Evolutionary conservation across 1,140 invertebrate genomes (phyloP), one percentile per base, ranked within the genome.

Genomic region (Leucophenga varia): DNA sequence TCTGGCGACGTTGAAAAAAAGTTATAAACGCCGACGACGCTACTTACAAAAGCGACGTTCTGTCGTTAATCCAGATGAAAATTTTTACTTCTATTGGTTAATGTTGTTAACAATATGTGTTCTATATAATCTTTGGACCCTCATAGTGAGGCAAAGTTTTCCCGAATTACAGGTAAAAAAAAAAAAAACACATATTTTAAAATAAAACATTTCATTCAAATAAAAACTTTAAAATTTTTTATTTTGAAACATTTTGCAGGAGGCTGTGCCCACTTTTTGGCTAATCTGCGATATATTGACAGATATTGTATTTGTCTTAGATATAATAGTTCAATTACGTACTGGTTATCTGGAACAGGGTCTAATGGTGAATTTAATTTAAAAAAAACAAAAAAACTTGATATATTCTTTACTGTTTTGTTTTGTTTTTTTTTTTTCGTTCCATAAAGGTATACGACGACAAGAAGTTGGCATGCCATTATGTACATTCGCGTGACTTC

Each of bases 261-360:
- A 79, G 55, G 75, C 86, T 75, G 79, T 82, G 40, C 81, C 84
- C 17, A 79, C 75, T 9, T 83, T 86, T 57, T 97, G 93, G 93
- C 78, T 89, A 44, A 76, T 82, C 20, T 87, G 87, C 64, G 93
- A 97, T 77, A 83, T 81, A 41, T 79, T 95, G 48, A 89, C 88
- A 52, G 94, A 97, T 76, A 56, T 90, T 19, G 85, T 95, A 34
- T 96, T 94, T 78, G 78, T 93, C 14, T 61, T 91, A 20, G 93
- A 97, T 76, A 86, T 97, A 37, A 81, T 84, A 16, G 89, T 96
- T 28, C 94, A 97, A 75, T 87, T 97, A 58, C 81, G 94, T 36
- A 97, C 95, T 20, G 93, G 93, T n/a, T 97, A 96, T 72, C 79
- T 97, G 47, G 93, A 97, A 73, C 92, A 96, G 73, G 95, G 93